These are phyloP conservation scores for Drosophila orena DNA, from an alignment of 1,140 invertebrate genomes.

Conservation along the genomic window DNA sequence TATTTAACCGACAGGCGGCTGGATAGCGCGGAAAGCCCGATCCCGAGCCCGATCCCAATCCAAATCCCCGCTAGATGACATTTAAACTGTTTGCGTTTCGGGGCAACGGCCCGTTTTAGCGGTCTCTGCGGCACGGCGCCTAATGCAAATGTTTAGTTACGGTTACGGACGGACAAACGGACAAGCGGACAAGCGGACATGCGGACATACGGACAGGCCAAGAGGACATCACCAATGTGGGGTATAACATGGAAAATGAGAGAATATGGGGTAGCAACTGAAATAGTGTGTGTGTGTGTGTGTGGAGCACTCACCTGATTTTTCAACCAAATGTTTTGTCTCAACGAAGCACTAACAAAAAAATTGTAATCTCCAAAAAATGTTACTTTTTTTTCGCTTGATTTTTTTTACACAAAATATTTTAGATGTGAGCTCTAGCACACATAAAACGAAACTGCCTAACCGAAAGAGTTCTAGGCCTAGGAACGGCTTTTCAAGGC, in stretches of 20 bases:
- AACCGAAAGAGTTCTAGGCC: no score
- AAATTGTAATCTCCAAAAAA: no score
- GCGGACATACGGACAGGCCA: no score
- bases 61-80: constrained; percentile 41
- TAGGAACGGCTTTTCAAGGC: no score
- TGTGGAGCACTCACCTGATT: neutral
- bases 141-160: constrained; percentile 79
- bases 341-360: no score
- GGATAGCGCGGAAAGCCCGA: neutral
- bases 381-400: no score
- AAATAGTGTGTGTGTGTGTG: no score
- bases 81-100: constrained; percentile 70
- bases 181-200: neutral
- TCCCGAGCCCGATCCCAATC: neutral
- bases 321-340: no score
- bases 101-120: constrained; percentile 56
- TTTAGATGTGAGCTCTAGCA: no score
- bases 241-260: no score
- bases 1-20: constrained; percentile 57
- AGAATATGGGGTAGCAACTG: neutral
- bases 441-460: no score
- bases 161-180: constrained; percentile 21
- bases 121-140: constrained; percentile 58
- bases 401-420: no score
- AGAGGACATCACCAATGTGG: neutral